Evolutionary conservation across 2,888 invertebrate genomes (phyloP), one percentile per base, ranked within the genome.

Genomic region (Fabriciana adippe): DNA sequence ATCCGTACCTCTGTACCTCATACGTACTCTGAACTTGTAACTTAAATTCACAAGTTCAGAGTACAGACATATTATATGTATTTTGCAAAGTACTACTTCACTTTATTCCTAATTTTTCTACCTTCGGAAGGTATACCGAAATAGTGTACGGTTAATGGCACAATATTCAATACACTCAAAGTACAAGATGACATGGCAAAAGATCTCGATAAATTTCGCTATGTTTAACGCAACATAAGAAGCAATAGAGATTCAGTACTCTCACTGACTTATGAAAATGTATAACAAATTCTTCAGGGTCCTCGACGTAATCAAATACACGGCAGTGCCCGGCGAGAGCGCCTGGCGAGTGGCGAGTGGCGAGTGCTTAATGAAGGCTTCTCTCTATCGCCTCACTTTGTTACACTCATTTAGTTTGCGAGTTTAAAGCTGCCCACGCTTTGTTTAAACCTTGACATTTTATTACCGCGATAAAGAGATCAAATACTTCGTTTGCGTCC

Each of bases 391-490:
- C n/a, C 31, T 11, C 15, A 31, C 56, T 14, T 45, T 56, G 45
- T 56, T 56, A 45, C 56, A 56, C 56, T 56, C 14, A 45, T 21
- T 56, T 56, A 56, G 45, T 56, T 45, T 15, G 56, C 45, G 18
- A 45, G 45, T 41, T 41, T 18, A 56, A 18, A 56, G 41, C 41
- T 3, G 56, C 41, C 59, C 21, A 8, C 59, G 15, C 21, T 21
- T 47, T 57, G 57, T 59, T 59, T 16, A 15, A 59, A 59, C 59
- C 48, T 59, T 48, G 59, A 59, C 59, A 16, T 59, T 59, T 48
- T 48, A 59, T 18, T n/a, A 59, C 21, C n/a, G 47, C 47, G 6
- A 26, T n/a, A 18, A 57, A 26, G 26, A n/a, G 59, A 26, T 8
- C 26, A 48, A 59, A n/a, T 8, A 59, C 59, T 59, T 41, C 35